phyloP scores from a whole-genome alignment of 2,888 invertebrate genomes.

The Sphaeridia pumilis region DNA sequence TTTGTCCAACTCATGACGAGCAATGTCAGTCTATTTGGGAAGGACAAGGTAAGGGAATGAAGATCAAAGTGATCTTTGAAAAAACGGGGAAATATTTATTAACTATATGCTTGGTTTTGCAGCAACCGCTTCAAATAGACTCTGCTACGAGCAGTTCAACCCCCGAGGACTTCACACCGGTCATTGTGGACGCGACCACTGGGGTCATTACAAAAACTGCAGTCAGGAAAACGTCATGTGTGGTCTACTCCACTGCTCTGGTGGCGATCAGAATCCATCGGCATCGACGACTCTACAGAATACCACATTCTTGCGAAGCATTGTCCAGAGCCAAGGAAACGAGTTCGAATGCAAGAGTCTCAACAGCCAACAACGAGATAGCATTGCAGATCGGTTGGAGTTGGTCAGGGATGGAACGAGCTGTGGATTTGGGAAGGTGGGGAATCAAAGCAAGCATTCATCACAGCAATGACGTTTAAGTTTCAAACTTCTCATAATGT shows the following conservation, averaged over 20 bases:
- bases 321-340: conserved; percentile 72
- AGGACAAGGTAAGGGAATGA: conserved; percentile 44
- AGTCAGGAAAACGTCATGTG: conserved; percentile 76
- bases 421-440: conserved; percentile 74
- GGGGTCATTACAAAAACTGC: conserved; percentile 70
- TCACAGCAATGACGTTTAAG: not conserved
- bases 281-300: conserved; percentile 61
- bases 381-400: conserved; percentile 48
- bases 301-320: conserved; percentile 66
- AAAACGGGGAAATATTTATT: not conserved
- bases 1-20: conserved; percentile 71
- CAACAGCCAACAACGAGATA: conserved; percentile 30
- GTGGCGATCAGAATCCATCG: conserved; percentile 70
- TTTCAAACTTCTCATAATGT: conserved; percentile 16
- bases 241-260: conserved; percentile 88
- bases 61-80: too few relatives aligned
- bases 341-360: conserved; percentile 86
- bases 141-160: conserved; percentile 76
- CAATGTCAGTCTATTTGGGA: conserved; percentile 96
- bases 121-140: conserved; percentile 15
- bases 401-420: conserved; percentile 87
- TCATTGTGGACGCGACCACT: conserved; percentile 73
- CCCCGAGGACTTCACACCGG: conserved; percentile 89
- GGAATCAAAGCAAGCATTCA: conserved; percentile 8
- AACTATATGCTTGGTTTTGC: not conserved